Percentiles rank a stretch among this genome's conserved stretches.
phyloP scores from a whole-genome alignment of 2,888 invertebrate genomes.

The Esperia sulphurella region DNA sequence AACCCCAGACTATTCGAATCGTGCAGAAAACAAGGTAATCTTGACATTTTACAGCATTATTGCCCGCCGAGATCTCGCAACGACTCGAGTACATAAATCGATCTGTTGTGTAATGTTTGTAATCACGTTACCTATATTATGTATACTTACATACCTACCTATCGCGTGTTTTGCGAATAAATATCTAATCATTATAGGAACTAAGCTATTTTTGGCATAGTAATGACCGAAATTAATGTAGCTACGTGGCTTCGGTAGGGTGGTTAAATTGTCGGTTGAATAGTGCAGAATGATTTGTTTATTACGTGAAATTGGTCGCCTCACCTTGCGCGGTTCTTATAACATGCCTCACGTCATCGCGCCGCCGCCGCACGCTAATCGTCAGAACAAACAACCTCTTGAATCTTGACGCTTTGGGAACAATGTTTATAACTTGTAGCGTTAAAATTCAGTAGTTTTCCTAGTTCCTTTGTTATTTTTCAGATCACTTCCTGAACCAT shows the following conservation, averaged over 20 bases:
- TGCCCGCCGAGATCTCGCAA: conserved; percentile 4
- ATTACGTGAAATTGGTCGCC: conserved; percentile 47
- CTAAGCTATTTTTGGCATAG: conserved; percentile 9
- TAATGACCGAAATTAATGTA: background rate
- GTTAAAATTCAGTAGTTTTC: background rate
- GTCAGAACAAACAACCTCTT: conserved; percentile 46
- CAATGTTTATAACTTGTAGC: conserved; percentile 4
- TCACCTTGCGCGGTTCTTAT: conserved; percentile 50
- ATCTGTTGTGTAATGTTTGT: conserved; percentile 53
- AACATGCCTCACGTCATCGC: conserved; percentile 51
- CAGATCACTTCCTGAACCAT: too few relatives aligned
- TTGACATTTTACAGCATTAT: conserved; percentile 11
- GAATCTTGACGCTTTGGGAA: conserved; percentile 4
- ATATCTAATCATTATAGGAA: conserved; percentile 15
- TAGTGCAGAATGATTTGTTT: conserved; percentile 27
- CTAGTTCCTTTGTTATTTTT: too few relatives aligned
- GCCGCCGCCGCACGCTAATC: conserved; percentile 41
- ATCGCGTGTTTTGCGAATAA: conserved; percentile 25
- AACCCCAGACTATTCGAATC: conserved; percentile 13
- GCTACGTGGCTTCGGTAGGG: background rate
- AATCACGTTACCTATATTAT: conserved; percentile 37
- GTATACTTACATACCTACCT: conserved; percentile 17
- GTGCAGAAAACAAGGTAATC: conserved; percentile 40
- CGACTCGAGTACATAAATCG: conserved; percentile 23
- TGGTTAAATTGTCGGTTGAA: background rate